phyloP scores from a whole-genome alignment of 2,113 vertebrate species.

The Salvelinus fontinalis region DNA sequence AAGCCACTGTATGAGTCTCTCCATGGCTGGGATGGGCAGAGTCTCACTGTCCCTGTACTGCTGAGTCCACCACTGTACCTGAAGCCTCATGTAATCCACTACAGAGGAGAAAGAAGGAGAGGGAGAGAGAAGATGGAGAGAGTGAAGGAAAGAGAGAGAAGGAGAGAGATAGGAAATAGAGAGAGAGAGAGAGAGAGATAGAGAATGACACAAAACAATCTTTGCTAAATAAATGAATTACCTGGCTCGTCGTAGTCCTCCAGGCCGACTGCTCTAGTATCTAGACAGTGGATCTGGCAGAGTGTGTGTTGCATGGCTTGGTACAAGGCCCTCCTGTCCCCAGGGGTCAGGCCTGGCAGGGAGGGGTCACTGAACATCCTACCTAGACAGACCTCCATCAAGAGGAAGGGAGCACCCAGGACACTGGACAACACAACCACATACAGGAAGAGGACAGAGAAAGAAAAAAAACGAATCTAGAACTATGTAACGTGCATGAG shows the following conservation, averaged over 20 bases:
- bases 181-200: neutral
- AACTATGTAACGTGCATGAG: neutral
- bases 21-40: constrained; percentile 72
- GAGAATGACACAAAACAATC: neutral
- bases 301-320: constrained; percentile 73
- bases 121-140: neutral
- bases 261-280: constrained; percentile 48
- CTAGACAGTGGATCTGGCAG: constrained; percentile 76
- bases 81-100: constrained; percentile 73
- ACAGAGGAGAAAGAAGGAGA: neutral
- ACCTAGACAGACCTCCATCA: constrained; percentile 77
- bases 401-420: constrained; percentile 75
- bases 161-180: neutral
- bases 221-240: constrained; percentile 26
- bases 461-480: too few species aligned
- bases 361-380: constrained; percentile 65
- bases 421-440: constrained; percentile 51
- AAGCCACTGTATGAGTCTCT: constrained; percentile 81
- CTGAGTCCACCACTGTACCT: constrained; percentile 75
- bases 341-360: constrained; percentile 65
- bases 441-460: neutral
- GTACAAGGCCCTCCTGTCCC: constrained; percentile 54
- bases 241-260: constrained; percentile 64
- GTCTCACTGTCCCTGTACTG: constrained; percentile 76
- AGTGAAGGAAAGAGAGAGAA: neutral